These are phyloP conservation scores for Nettapus auritus DNA, from an alignment of 2,113 vertebrate species.

Conservation along the genomic window DNA sequence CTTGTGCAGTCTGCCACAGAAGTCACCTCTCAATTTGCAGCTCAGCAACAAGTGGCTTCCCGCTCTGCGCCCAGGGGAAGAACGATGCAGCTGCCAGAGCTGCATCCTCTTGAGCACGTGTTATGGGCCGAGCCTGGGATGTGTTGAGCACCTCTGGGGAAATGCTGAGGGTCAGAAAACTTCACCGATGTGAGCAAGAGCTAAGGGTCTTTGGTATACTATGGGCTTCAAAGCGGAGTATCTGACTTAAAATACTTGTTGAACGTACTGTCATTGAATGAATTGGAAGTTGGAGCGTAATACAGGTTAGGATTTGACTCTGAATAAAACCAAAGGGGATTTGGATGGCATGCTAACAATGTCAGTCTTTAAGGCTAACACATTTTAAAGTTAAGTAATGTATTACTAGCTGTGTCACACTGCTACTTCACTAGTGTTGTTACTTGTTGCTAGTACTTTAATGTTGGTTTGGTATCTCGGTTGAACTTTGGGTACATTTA, in stretches of 20 bases:
- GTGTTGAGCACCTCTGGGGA: neutral
- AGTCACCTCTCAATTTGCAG: neutral
- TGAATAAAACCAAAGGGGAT: rapidly evolving
- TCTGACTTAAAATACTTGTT: neutral
- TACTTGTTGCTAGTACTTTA: neutral
- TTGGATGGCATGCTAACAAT: rapidly evolving
- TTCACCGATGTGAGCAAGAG: neutral
- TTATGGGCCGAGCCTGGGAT: neutral
- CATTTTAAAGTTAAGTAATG: neutral
- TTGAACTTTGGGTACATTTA: neutral
- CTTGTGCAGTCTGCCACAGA: neutral
- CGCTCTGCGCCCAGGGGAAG: neutral
- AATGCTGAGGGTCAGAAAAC: neutral
- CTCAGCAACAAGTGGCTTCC: neutral
- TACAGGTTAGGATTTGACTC: neutral
- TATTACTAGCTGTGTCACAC: no score
- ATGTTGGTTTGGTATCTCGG: neutral
- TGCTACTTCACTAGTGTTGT: neutral
- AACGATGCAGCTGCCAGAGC: rapidly evolving
- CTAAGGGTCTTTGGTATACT: rapidly evolving
- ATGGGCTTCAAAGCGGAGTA: neutral
- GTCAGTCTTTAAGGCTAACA: neutral
- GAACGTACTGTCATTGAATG: rapidly evolving
- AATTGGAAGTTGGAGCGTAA: neutral
- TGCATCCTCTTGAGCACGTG: neutral